These are phyloP conservation scores for Gadopsis bispinosus DNA, from an alignment of 2,797 vertebrate species.

Conservation along the genomic window DNA sequence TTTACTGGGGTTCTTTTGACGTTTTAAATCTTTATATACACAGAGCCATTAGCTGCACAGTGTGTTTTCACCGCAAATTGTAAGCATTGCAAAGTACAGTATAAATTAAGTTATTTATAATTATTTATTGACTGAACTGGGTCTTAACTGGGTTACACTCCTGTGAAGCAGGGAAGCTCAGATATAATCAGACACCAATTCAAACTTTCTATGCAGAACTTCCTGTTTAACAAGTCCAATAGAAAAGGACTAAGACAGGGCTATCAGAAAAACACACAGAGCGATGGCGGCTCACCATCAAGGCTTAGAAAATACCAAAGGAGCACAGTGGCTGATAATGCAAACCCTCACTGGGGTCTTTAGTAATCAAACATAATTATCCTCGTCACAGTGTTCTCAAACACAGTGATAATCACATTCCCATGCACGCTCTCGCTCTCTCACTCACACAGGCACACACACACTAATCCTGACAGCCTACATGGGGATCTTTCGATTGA, in stretches of 20 bases:
- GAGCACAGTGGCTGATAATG: slow-evolving; percentile 62
- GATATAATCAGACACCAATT: slow-evolving; percentile 1
- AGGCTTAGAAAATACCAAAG: slow-evolving; percentile 62
- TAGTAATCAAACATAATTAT: slow-evolving; percentile 81
- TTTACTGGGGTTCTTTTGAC: neutral
- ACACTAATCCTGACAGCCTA: slow-evolving; percentile 49
- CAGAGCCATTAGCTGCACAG: neutral
- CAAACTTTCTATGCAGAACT: slow-evolving; percentile 34
- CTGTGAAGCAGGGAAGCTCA: neutral
- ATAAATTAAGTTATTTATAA: slow-evolving; percentile 28
- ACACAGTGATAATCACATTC: slow-evolving; percentile 72
- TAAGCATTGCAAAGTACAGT: slow-evolving; percentile 15
- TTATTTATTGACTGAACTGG: slow-evolving; percentile 26
- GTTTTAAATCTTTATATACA: neutral
- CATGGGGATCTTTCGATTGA: slow-evolving; percentile 60
- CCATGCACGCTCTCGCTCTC: neutral
- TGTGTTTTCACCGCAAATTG: slow-evolving; percentile 9
- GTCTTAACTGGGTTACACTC: slow-evolving; percentile 8
- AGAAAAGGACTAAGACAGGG: slow-evolving; percentile 25
- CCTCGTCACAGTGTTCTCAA: slow-evolving; percentile 77
- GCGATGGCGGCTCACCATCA: slow-evolving; percentile 46
- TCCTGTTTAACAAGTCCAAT: slow-evolving; percentile 33
- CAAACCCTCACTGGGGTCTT: slow-evolving; percentile 71
- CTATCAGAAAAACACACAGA: slow-evolving; percentile 57
- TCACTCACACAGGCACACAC: slow-evolving; percentile 16